Base-by-base conservation (phyloP, 1,140 invertebrate species). In the Oncopeltus fasciatus region DNA sequence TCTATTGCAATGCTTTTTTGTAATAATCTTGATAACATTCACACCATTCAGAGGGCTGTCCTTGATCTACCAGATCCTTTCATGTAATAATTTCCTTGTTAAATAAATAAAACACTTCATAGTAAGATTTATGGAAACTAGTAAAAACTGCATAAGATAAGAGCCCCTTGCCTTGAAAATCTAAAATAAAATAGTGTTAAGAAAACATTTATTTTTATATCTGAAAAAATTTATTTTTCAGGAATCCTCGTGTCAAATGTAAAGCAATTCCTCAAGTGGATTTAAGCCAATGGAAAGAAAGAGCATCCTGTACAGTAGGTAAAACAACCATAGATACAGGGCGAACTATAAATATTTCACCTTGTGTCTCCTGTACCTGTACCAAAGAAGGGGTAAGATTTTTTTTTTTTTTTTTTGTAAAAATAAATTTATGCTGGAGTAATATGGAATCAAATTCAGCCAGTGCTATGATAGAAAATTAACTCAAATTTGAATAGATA, bases 1-100 rank as follows among this genome's bases (percentile, higher is more conserved):
- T 93, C 90, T 0, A 72, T 99, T 18, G 83, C 93, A 0, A 91
- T 94, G 72, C 76, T 98, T 0, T 76, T 98, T 38, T 99, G 96
- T 71, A 86, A 95, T 64, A 98, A 97, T 75, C 84, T 93, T 72
- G 94, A 98, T 70, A 76, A 83, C 18, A 83, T 86, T n/a, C 81
- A 82, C 3, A 83, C 87, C 28, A 89, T 98, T 72, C 94, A 96
- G 71, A 77, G 85, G 56, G 83, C 88, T 31, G 84, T 89, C 0
- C 94, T 98, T 68, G 87, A 95, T 70, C 76, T 92, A 59, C 90
- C 90, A 1, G 90, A 90, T 69, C 87, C 88, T 68, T 92, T 93
- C 80, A 75, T 92, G 85, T 87, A 75, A 84, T 38, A 8, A 4
- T 57, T 21, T 57, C 21, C 31, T n/a, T n/a, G n/a, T n/a, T n/a